A percentile compares a stretch with the other conserved stretches of the same genome.
phyloP scores from a whole-genome alignment of 2,888 invertebrate species.

The Aricia artaxerxes region DNA sequence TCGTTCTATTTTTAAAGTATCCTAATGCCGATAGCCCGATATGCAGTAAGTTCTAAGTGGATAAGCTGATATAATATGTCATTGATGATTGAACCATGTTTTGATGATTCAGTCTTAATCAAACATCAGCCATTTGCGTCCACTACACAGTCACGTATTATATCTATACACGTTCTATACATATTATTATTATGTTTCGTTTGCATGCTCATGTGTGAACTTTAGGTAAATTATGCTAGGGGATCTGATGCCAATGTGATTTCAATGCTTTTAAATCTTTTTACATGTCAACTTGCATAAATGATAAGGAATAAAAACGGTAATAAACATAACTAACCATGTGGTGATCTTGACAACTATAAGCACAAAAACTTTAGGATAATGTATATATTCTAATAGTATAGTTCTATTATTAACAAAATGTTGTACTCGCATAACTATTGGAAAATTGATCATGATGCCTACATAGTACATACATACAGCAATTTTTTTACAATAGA shows the following conservation, averaged over 20 bases:
- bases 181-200: slow-evolving; percentile 35
- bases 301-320: neutral
- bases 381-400: no score
- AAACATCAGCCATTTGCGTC: slow-evolving; percentile 44
- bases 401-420: no score
- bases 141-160: slow-evolving; percentile 58
- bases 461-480: neutral
- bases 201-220: slow-evolving; percentile 22
- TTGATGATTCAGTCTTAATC: slow-evolving; percentile 38
- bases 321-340: neutral
- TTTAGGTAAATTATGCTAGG: slow-evolving; percentile 29
- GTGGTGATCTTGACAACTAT: neutral
- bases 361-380: neutral
- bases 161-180: slow-evolving; percentile 25
- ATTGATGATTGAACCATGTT: neutral
- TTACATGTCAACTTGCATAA: neutral
- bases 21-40: neutral
- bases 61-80: neutral
- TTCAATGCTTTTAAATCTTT: neutral
- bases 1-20: slow-evolving; percentile 22
- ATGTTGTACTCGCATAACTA: no score
- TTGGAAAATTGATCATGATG: neutral
- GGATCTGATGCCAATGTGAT: slow-evolving; percentile 39
- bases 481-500: no score
- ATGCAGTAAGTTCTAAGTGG: neutral